Percentiles rank a stretch among this genome's conserved stretches.
phyloP scores from a whole-genome alignment of 2,888 invertebrate genomes.

The Drosophila mimetica region DNA sequence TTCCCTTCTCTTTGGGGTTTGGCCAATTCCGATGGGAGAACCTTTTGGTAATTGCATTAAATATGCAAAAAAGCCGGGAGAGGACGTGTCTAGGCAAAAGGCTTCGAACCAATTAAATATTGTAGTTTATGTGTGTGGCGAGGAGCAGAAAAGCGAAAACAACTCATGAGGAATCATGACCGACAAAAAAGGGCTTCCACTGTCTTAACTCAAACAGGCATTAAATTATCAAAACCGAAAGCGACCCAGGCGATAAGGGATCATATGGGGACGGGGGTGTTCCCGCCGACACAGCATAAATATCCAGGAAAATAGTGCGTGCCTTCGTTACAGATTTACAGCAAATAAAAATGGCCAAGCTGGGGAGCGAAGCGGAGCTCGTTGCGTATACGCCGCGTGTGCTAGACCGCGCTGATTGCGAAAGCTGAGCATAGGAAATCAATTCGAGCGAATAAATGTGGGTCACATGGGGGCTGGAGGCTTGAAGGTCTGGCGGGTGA shows the following conservation, averaged over 20 bases:
- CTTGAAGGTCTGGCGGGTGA: constrained; percentile 15
- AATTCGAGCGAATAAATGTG: constrained; percentile 76
- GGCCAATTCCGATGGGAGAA: constrained; percentile 59
- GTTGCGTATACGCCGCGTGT: constrained; percentile 70
- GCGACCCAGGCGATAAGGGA: constrained; percentile 30
- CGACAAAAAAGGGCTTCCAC: constrained; percentile 39
- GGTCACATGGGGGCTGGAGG: constrained; percentile 55
- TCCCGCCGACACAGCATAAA: constrained; percentile 70
- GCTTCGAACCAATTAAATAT: constrained; percentile 71
- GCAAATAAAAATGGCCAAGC: constrained; percentile 55
- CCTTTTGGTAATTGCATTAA: constrained; percentile 79
- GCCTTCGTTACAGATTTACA: constrained; percentile 75
- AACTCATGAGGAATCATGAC: constrained; percentile 47
- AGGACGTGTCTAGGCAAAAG: constrained; percentile 60
- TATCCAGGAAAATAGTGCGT: constrained; percentile 68
- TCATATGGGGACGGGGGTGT: constrained; percentile 29
- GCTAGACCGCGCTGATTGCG: constrained; percentile 64
- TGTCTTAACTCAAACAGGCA: constrained; percentile 71
- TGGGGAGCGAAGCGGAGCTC: constrained; percentile 30
- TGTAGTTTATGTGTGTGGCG: constrained; percentile 66
- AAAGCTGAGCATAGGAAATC: constrained; percentile 67
- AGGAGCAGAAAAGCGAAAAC: constrained; percentile 20
- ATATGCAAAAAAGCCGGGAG: constrained; percentile 64
- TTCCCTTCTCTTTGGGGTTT: constrained; percentile 10
- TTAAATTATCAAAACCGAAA: constrained; percentile 70